Evolutionary conservation across 2,888 invertebrate genomes (phyloP).

Genomic region (Tipula vernalis): DNA sequence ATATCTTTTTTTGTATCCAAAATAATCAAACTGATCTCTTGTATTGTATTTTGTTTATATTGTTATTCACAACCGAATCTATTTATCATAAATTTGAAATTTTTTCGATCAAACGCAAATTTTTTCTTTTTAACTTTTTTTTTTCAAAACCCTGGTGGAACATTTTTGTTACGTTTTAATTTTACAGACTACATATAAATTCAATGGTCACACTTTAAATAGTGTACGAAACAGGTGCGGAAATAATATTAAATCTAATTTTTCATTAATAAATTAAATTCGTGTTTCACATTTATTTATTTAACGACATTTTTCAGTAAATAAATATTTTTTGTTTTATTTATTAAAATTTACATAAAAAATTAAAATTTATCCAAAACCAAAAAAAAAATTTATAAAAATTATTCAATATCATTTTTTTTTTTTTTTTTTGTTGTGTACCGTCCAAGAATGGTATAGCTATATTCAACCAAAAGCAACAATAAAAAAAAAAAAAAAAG

Average conservation of each 20-base stretch:
- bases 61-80: background rate
- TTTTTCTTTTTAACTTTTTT: background rate
- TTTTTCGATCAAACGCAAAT: background rate
- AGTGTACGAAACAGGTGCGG: background rate
- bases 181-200: no score
- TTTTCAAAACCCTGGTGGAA: background rate
- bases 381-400: background rate
- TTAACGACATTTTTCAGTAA: background rate
- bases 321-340: background rate
- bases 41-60: background rate
- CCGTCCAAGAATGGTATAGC: background rate
- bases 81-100: background rate
- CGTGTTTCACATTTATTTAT: background rate
- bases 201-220: background rate
- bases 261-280: background rate
- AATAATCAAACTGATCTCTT: background rate
- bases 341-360: background rate
- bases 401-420: background rate
- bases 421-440: background rate
- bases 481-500: background rate
- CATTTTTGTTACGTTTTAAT: background rate
- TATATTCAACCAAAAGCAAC: background rate
- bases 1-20: background rate
- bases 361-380: background rate
- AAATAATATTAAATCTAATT: background rate